phyloP scores from a whole-genome alignment of 2,797 vertebrate genomes.

The Poeciliopsis turneri region DNA sequence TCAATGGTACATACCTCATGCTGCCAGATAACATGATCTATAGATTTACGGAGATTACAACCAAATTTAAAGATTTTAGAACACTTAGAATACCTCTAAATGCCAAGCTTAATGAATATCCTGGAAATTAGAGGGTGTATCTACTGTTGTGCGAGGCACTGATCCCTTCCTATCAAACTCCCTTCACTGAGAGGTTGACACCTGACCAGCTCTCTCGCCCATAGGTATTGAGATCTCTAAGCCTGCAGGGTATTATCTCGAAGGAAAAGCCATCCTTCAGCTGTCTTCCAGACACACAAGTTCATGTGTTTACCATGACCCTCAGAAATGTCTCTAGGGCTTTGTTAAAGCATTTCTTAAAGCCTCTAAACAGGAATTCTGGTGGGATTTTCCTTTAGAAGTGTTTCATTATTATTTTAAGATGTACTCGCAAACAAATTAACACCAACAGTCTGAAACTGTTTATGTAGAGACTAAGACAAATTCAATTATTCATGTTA shows the following conservation, averaged over 20 bases:
- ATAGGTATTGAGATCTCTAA: too few species aligned
- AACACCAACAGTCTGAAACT: neutral
- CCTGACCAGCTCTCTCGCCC: too few species aligned
- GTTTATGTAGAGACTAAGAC: neutral
- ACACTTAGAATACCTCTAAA: neutral
- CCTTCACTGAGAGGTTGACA: too few species aligned
- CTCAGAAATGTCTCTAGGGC: neutral
- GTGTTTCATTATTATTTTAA: neutral
- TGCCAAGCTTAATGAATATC: neutral
- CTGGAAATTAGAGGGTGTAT: neutral
- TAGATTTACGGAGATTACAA: neutral
- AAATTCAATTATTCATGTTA: neutral
- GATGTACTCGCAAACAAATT: neutral
- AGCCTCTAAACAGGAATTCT: neutral
- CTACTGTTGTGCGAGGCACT: neutral
- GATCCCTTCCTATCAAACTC: too few species aligned
- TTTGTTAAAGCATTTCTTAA: neutral
- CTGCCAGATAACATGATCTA: neutral
- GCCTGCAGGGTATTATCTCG: too few species aligned
- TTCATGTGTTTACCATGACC: neutral
- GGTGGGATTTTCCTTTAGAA: neutral
- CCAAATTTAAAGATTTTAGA: neutral
- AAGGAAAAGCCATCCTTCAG: too few species aligned
- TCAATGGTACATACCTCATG: neutral
- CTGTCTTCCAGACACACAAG: too few species aligned